A percentile compares a stretch with the other conserved stretches of the same genome.
phyloP scores from a whole-genome alignment of 2,113 vertebrate genomes.

The Platichthys flesus region DNA sequence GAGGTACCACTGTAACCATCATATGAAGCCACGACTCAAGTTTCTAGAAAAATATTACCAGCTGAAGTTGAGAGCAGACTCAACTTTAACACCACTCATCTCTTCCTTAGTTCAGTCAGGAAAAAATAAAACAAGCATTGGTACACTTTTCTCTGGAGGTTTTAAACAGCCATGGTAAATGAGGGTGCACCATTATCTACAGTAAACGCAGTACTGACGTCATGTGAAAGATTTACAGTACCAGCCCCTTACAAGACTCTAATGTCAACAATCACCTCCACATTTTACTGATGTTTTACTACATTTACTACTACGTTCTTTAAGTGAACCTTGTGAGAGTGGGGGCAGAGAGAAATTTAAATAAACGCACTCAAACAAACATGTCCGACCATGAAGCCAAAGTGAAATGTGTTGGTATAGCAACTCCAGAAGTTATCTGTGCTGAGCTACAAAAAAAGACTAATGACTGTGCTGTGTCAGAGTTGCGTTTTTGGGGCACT shows the following conservation, averaged over 20 bases:
- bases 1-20: neutral
- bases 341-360: neutral
- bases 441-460: no score
- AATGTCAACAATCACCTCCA: neutral
- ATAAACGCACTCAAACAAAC: constrained; percentile 19
- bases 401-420: neutral
- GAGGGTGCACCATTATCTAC: neutral
- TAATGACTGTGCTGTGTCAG: no score
- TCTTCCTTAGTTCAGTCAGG: neutral
- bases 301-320: no score
- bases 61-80: neutral
- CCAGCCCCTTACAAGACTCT: neutral
- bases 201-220: neutral
- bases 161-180: neutral
- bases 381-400: neutral
- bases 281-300: neutral
- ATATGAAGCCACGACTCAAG: neutral
- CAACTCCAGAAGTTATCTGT: neutral
- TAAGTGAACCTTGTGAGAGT: neutral
- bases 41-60: neutral
- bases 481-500: constrained; percentile 71
- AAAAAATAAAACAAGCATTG: constrained; percentile 3
- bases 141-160: neutral
- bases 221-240: neutral
- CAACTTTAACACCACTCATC: constrained; percentile 15